Base-by-base conservation (phyloP, 2,888 invertebrate species). In the Colletes collaris region DNA sequence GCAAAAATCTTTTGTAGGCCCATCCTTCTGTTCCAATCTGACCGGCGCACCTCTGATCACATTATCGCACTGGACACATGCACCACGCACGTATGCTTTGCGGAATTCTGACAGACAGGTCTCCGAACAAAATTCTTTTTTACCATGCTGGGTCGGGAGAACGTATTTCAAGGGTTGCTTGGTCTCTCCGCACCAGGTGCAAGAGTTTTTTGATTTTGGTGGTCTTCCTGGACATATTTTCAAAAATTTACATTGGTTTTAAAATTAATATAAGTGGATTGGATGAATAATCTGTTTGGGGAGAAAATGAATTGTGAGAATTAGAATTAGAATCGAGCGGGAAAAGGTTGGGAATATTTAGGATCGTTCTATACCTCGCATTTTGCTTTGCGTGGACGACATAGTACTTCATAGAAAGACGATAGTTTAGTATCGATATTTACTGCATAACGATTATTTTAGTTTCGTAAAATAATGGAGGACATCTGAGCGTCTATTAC, bases 101-200 rank as follows among this genome's bases (percentile, higher is more conserved):
- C 98, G 95, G 92, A 97, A 98, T 93, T 97, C 97, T 0, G 97
- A 96, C 62, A 98, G 94, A 93, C 98, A 98, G 46, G 96, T 96
- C 93, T 97, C 97, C 0, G 98, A 97, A 93, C 98, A 98, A 93
- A 98, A 98, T 91, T 98, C 98, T 90, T 97, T 98, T 90, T 97
- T 98, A 11, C 97, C 97, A 92, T 97, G 96, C 89, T 97, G 97
- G 3, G 97, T 97, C 10, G 98, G 98, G 83, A 97, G 93, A 46
- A 98, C 97, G 93, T 97, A 98, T 91, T 97, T 97, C 68, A 98
- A 92, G 3, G 97, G 96, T 82, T 96, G 95, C 93, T 97, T 97
- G 79, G 95, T 96, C 93, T 97, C 97, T 74, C 96, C 96, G 92
- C 97, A 97, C 97, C 97, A 97, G 27, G 97, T 97, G 93, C 97